A percentile compares a stretch with the other conserved stretches of the same genome.
Evolutionary conservation across 1,140 invertebrate genomes (phyloP).

Genomic region (Tetragnatha versicolor): DNA sequence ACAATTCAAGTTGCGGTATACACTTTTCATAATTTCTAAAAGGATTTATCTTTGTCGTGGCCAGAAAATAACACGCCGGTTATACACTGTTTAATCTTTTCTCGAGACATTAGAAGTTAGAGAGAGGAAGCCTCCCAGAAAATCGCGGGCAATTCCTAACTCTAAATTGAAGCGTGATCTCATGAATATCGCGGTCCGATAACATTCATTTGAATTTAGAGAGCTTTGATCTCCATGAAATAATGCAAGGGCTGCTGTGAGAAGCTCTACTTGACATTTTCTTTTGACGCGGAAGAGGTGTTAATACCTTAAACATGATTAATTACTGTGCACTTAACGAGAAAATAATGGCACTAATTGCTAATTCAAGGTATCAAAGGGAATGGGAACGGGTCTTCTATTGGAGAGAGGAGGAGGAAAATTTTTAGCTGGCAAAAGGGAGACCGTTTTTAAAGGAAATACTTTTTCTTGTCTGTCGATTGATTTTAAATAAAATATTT

Average conservation of each 20-base stretch:
- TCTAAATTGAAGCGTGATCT: slow-evolving; percentile 4
- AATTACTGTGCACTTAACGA: background rate
- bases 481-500: background rate
- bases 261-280: background rate
- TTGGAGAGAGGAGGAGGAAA: background rate
- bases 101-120: background rate
- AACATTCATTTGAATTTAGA: slow-evolving; percentile 15
- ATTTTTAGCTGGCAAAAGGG: background rate
- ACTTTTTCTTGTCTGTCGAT: background rate
- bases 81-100: slow-evolving; percentile 1
- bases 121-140: background rate
- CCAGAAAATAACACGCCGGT: background rate
- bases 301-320: slow-evolving; percentile 8
- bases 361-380: background rate
- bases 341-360: slow-evolving; percentile 13
- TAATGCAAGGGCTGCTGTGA: background rate
- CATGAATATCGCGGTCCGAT: background rate
- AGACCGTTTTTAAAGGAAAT: background rate
- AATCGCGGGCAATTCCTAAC: slow-evolving; percentile 11
- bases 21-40: background rate
- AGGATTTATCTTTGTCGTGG: background rate
- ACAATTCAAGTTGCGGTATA: background rate
- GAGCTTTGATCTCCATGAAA: background rate
- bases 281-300: background rate
- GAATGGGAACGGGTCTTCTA: background rate